Base-by-base conservation (phyloP, 2,113 vertebrate species). In the Tragelaphus imberbis region DNA sequence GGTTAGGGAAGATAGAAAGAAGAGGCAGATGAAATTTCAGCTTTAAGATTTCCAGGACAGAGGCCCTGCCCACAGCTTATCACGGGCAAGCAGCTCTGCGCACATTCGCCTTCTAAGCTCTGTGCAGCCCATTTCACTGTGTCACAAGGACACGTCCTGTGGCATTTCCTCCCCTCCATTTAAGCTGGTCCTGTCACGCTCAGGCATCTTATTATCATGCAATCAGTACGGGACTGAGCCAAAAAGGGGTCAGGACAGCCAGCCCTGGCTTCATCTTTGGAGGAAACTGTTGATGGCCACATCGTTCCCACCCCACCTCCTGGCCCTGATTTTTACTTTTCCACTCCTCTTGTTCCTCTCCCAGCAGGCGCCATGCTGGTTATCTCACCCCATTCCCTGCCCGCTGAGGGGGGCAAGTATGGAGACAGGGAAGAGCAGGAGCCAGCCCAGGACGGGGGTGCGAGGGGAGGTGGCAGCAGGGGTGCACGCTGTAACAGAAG, bases 51-150 rank as follows among this genome's bases (percentile, higher is more conserved):
- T 15, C 71, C 5, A 97, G 68, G 2, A 47, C 51, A 95, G 97
- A 97, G 95, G 97, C 94, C 97, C 97, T 96, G 98, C 61, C 15
- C 1, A 1, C 71, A 96, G 96, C 96, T 53, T 3, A 1, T 84
- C 61, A 21, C 53, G 0, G 68, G 89, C 58, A 3, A 25, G 55
- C 15, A 16, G 63, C 53, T 96, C 87, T 1, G 10, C 58, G 44
- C 27, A 94, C 71, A 61, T 5, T n/a, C 1, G 44, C 63, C 33
- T 36, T 47, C 30, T 77, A 7, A 28, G 65, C 28, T 7, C 82
- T 63, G 2, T 0, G 17, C 6, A 25, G 10, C 36, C 90, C 10
- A 19, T 23, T 44, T 88, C 33, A 33, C 0, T 17, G n/a, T n/a
- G 77, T 58, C 59, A 58, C 58, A 63, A 81, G 40, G 77, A 63